A percentile compares a stretch with the other conserved stretches of the same genome.
These are phyloP conservation scores for Pyrgus malvae DNA, from an alignment of 2,888 invertebrate species.

Conservation along the genomic window DNA sequence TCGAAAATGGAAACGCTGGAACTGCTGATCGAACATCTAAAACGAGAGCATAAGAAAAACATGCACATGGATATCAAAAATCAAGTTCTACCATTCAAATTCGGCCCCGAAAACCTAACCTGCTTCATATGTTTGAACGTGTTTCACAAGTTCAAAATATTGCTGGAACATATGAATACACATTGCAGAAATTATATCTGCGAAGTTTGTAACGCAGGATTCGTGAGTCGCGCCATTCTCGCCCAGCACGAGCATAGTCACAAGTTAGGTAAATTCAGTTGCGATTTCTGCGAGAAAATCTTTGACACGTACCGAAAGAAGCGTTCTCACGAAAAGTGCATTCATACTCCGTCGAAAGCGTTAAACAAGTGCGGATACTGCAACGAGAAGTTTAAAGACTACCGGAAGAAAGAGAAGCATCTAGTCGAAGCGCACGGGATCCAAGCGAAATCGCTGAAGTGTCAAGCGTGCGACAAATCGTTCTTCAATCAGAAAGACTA, in stretches of 20 bases:
- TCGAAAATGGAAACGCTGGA: slow-evolving; percentile 38
- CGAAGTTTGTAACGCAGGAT: slow-evolving; percentile 57
- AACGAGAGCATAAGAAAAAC: slow-evolving; percentile 35
- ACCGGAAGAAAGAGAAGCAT: slow-evolving; percentile 51
- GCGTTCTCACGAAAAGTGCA: slow-evolving; percentile 65
- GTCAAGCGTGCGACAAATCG: slow-evolving; percentile 53
- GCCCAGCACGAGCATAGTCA: slow-evolving; percentile 53
- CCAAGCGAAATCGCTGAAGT: slow-evolving; percentile 40
- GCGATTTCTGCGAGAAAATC: slow-evolving; percentile 64
- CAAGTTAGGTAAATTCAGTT: slow-evolving; percentile 54
- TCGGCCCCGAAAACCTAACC: slow-evolving; percentile 38
- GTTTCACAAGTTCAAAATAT: slow-evolving; percentile 45
- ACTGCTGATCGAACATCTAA: slow-evolving; percentile 39
- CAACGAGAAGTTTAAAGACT: slow-evolving; percentile 52
- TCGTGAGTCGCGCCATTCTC: slow-evolving; percentile 54
- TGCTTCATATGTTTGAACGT: slow-evolving; percentile 43
- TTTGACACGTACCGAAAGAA: slow-evolving; percentile 70
- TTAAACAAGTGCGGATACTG: slow-evolving; percentile 59
- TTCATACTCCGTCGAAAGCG: slow-evolving; percentile 51
- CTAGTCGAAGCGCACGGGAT: slow-evolving; percentile 52
- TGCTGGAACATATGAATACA: slow-evolving; percentile 63
- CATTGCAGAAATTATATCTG: slow-evolving; percentile 64
- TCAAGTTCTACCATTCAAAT: slow-evolving; percentile 53
- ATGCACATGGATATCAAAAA: slow-evolving; percentile 43
- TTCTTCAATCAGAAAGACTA: slow-evolving; percentile 48